These are phyloP conservation scores for Paedocypris sp. DNA, from an alignment of 2,113 vertebrate species.

Conservation along the genomic window DNA sequence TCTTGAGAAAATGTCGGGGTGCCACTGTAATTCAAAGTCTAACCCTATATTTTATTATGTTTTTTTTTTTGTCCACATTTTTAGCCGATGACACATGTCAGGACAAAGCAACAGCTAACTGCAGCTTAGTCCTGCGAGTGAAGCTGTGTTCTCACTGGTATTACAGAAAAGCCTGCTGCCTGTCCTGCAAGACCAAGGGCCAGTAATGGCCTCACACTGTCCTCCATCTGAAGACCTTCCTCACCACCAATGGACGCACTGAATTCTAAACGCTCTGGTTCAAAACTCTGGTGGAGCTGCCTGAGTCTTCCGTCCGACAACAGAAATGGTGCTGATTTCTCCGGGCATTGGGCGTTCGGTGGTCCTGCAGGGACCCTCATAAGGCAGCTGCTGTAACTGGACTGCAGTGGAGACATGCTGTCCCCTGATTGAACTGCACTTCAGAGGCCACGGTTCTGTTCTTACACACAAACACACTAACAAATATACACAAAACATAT, in stretches of 20 bases:
- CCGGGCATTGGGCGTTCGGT: constrained; percentile 7
- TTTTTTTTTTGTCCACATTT: neutral
- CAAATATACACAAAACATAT: constrained; percentile 5
- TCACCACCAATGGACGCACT: constrained; percentile 19
- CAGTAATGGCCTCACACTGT: constrained; percentile 36
- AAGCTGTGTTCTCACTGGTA: constrained; percentile 77
- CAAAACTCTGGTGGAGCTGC: no score
- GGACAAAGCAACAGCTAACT: constrained; percentile 68
- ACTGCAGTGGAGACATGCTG: constrained; percentile 4
- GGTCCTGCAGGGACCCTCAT: neutral
- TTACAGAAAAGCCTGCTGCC: constrained; percentile 74
- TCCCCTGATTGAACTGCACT: constrained; percentile 8
- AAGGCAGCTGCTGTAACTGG: constrained; percentile 27
- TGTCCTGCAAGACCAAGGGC: constrained; percentile 59
- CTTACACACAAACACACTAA: neutral
- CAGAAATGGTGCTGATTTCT: constrained; percentile 32
- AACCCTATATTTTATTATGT: neutral
- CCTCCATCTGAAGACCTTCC: constrained; percentile 41
- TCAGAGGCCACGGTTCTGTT: constrained; percentile 17
- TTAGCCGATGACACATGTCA: constrained; percentile 59
- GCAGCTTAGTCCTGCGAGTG: constrained; percentile 70
- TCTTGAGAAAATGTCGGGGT: no score
- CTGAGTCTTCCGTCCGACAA: neutral
- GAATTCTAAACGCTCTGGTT: neutral
- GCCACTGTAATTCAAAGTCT: no score